Conservation (phyloP, 2,888 invertebrate genomes). For the Minunthozetes semirufus region DNA sequence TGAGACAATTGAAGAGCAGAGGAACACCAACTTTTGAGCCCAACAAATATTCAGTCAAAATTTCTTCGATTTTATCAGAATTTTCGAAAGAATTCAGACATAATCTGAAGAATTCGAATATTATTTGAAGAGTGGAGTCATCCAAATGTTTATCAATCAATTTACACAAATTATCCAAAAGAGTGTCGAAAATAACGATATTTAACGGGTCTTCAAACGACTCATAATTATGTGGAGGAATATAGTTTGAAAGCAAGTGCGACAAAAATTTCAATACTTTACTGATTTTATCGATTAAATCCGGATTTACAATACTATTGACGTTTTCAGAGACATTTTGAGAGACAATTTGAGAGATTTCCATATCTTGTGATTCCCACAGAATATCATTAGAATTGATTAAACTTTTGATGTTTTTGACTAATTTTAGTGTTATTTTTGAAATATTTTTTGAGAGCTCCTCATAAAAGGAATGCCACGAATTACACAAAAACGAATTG, state of each 20-base stretch:
- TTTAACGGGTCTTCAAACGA: background rate
- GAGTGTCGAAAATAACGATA: background rate
- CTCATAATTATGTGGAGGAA: background rate
- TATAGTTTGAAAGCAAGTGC: background rate
- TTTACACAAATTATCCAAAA: background rate
- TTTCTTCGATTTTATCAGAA: background rate
- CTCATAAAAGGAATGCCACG: background rate
- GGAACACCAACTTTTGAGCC: background rate
- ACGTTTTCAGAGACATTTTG: background rate
- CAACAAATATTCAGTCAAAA: background rate
- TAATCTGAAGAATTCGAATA: background rate
- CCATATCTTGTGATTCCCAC: background rate
- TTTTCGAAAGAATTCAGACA: background rate
- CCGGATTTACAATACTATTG: background rate
- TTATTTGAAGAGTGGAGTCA: background rate
- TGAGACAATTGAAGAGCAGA: background rate
- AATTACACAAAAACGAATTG: background rate
- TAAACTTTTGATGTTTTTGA: background rate
- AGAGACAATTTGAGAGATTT: background rate
- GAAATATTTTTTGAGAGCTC: background rate
- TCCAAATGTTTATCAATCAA: background rate
- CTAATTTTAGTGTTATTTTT: background rate
- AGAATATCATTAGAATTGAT: background rate
- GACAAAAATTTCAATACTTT: background rate
- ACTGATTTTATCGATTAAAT: too few relatives aligned